Conservation (phyloP, 2,888 invertebrate genomes). For the Coelopa pilipes region DNA sequence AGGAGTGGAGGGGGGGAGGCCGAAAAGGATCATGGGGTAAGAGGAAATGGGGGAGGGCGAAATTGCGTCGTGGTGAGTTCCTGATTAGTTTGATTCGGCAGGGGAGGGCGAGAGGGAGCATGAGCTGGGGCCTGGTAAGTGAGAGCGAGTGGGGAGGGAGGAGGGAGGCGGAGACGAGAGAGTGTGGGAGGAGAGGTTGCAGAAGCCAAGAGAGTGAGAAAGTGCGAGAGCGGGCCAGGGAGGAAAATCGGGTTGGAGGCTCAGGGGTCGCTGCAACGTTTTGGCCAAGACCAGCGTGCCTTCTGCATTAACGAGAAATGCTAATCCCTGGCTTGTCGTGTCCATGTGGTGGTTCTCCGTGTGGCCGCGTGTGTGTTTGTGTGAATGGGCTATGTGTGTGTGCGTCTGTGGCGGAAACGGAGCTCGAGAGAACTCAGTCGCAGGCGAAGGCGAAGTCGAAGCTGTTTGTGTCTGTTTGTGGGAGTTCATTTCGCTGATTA, state of each 20-base stretch:
- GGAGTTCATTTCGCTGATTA: neutral
- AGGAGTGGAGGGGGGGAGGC: neutral
- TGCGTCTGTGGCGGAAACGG: neutral
- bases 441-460: no score
- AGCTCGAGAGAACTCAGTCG: neutral
- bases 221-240: neutral
- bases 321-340: conserved; percentile 18
- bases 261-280: neutral
- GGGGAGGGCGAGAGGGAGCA: neutral
- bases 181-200: no score
- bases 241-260: neutral
- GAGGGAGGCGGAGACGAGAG: neutral
- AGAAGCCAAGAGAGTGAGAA: neutral
- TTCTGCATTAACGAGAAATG: conserved; percentile 15
- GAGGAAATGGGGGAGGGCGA: neutral
- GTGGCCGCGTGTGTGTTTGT: no score
- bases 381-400: neutral
- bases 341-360: neutral
- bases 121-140: no score
- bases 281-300: neutral
- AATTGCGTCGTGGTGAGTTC: neutral
- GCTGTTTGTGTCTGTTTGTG: neutral
- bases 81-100: conserved; percentile 3
- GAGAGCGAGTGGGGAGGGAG: neutral
- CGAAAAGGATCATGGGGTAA: neutral